Conservation (phyloP, 2,113 vertebrate genomes). For the Catharus bicknelli region DNA sequence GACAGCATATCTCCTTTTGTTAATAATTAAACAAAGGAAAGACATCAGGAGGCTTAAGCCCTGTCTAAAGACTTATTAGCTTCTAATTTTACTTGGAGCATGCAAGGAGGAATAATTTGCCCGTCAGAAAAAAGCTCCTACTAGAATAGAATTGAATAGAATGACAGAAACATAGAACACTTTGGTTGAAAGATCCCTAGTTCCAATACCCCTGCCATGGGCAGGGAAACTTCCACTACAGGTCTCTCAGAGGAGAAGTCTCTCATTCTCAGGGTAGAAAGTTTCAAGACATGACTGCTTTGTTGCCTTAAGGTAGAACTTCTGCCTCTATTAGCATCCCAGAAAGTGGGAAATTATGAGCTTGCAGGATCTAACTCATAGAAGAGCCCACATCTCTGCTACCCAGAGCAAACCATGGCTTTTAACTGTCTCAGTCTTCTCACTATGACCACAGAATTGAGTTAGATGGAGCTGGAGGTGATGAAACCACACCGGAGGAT, state of each 20-base stretch:
- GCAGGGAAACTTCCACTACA: neutral
- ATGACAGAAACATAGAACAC: neutral
- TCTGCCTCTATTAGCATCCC: neutral
- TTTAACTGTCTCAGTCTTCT: neutral
- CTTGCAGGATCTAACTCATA: neutral
- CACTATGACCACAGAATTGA: neutral
- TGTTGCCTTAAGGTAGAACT: neutral
- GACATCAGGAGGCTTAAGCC: neutral
- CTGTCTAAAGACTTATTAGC: neutral
- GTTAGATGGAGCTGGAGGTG: rapidly evolving
- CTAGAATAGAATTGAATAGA: neutral
- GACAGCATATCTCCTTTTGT: neutral
- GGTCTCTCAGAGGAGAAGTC: neutral
- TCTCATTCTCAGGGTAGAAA: neutral
- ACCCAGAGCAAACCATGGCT: neutral
- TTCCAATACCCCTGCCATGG: neutral
- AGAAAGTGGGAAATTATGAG: neutral
- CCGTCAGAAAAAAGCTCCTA: neutral
- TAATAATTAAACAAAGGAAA: neutral
- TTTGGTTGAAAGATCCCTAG: neutral
- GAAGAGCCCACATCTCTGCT: neutral
- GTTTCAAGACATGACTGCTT: neutral
- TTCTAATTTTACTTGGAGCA: neutral
- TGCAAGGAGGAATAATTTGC: neutral
- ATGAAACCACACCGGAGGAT: neutral